A percentile compares a stretch with the other conserved stretches of the same genome.
Evolutionary conservation across 2,888 invertebrate genomes (phyloP).

Genomic region (Apamea epomidion): DNA sequence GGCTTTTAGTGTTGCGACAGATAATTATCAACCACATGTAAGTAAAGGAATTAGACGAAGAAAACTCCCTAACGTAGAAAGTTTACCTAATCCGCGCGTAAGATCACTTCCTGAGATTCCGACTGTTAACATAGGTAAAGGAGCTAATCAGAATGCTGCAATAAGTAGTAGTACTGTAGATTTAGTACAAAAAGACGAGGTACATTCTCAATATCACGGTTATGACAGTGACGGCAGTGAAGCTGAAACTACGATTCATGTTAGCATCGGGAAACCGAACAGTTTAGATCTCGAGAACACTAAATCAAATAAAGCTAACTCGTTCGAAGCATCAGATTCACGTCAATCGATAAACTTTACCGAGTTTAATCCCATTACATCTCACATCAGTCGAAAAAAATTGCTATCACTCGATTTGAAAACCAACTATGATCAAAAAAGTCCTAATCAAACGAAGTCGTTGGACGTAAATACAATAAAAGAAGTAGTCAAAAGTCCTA

Average conservation of each 20-base stretch:
- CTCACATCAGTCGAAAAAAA: conserved; percentile 73
- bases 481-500: conserved; percentile 42
- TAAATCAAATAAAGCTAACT: conserved; percentile 47
- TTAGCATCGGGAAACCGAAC: conserved; percentile 82
- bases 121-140: conserved; percentile 33
- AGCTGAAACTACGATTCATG: conserved; percentile 88
- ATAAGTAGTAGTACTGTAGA: conserved; percentile 26
- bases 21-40: conserved; percentile 56
- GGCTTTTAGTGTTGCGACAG: conserved; percentile 52
- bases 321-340: conserved; percentile 48
- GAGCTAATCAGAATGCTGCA: conserved; percentile 19
- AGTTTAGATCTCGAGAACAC: conserved; percentile 68
- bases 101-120: conserved; percentile 72
- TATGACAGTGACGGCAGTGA: conserved; percentile 89
- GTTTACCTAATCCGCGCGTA: conserved; percentile 57
- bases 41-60: conserved; percentile 61
- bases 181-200: conserved; percentile 63
- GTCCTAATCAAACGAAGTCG: conserved; percentile 60
- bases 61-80: conserved; percentile 72
- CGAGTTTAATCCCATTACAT: conserved; percentile 29
- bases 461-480: conserved; percentile 62
- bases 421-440: conserved; percentile 73
- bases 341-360: conserved; percentile 39
- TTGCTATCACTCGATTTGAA: conserved; percentile 81
- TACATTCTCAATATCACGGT: conserved; percentile 83